phyloP scores from a whole-genome alignment of 2,888 invertebrate genomes.

The Gonocerus acuteangulatus region DNA sequence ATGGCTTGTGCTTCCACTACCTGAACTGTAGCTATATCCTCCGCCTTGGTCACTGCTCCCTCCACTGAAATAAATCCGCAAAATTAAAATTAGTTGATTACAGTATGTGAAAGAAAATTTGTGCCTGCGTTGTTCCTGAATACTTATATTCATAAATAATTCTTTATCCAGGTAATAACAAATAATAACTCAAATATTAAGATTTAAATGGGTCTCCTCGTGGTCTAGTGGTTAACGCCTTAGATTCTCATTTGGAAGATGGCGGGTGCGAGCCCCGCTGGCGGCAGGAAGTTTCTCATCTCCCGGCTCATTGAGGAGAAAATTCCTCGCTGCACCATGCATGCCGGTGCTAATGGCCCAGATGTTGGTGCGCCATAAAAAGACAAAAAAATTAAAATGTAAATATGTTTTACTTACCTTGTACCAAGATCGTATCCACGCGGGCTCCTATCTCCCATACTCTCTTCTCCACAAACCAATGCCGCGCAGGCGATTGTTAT shows the following conservation, averaged over 20 bases:
- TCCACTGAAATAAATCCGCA: not conserved
- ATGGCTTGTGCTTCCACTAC: not conserved
- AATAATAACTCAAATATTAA: no score
- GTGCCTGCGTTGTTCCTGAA: not conserved
- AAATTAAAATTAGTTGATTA: not conserved
- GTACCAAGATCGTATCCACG: constrained; percentile 12
- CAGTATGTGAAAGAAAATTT: not conserved
- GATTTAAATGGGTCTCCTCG: no score
- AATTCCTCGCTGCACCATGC: no score
- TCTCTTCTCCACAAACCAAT: not conserved
- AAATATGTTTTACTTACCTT: constrained; percentile 7
- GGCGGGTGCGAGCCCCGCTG: no score
- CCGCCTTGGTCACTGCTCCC: constrained; percentile 15
- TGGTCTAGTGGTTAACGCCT: no score
- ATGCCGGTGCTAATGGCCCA: no score
- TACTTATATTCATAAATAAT: not conserved
- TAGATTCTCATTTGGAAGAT: no score
- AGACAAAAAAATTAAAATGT: no score
- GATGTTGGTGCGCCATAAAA: no score
- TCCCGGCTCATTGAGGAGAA: no score
- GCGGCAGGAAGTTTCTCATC: no score
- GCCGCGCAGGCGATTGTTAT: constrained; percentile 6
- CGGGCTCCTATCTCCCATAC: not conserved
- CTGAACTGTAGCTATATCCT: not conserved
- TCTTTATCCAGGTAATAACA: no score